Evolutionary conservation across 2,888 invertebrate species (phyloP).

Genomic region (Falcaria lacertinaria): DNA sequence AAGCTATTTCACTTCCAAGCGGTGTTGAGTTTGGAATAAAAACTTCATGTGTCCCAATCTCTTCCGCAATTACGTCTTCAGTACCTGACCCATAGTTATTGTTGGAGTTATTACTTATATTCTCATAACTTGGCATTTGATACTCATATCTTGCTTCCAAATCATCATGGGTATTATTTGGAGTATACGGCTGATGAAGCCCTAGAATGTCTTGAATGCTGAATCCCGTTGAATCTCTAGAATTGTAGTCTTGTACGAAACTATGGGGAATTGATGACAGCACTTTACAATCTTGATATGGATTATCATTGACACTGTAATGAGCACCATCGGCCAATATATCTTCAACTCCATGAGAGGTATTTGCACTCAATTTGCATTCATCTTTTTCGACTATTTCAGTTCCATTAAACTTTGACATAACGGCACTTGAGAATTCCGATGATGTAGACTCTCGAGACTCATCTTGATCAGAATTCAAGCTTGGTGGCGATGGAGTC

Average conservation of each 20-base stretch:
- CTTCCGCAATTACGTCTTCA: constrained; percentile 49
- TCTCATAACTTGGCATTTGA: constrained; percentile 60
- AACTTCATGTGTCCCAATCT: constrained; percentile 38
- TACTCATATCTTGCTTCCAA: constrained; percentile 59
- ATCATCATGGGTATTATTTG: constrained; percentile 38
- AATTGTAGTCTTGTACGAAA: constrained; percentile 68
- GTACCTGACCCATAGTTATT: constrained; percentile 51
- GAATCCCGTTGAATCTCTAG: constrained; percentile 70
- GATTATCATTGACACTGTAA: constrained; percentile 41
- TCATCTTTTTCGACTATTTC: constrained; percentile 32
- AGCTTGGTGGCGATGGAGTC: constrained; percentile 51
- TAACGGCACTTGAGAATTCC: constrained; percentile 36
- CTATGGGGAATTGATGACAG: constrained; percentile 48
- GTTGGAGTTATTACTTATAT: constrained; percentile 60
- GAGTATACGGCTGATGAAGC: constrained; percentile 56
- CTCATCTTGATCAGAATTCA: constrained; percentile 48
- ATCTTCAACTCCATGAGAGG: constrained; percentile 66
- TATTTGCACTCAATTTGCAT: constrained; percentile 36
- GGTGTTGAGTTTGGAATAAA: constrained; percentile 34
- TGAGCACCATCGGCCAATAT: constrained; percentile 56
- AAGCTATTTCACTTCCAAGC: constrained; percentile 45
- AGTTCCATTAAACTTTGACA: constrained; percentile 28
- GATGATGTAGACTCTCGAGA: constrained; percentile 53
- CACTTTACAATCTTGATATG: constrained; percentile 50
- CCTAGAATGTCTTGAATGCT: constrained; percentile 75